These are phyloP conservation scores for Toxonevra muliebris DNA, from an alignment of 2,888 invertebrate genomes.

Conservation along the genomic window DNA sequence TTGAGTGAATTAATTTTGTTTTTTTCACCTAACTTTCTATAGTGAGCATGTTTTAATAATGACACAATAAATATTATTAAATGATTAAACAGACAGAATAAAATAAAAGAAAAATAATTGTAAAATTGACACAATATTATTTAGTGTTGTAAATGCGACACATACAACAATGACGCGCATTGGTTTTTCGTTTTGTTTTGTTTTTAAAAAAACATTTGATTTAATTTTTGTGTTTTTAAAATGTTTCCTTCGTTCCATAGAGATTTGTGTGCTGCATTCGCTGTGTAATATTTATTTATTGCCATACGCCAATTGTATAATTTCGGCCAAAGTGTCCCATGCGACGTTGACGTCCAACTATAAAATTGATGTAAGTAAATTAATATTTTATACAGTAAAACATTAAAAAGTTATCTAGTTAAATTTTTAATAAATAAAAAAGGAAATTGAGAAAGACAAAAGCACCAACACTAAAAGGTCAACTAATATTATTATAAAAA, in stretches of 20 bases:
- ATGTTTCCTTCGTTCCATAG: constrained; percentile 4
- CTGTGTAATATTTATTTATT: constrained; percentile 26
- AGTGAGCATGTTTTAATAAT: no score
- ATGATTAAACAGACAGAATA: no score
- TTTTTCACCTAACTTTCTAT: no score
- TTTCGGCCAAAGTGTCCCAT: constrained; percentile 83
- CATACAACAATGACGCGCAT: no score
- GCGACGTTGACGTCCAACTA: constrained; percentile 75
- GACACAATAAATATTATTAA: no score
- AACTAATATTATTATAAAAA: background rate
- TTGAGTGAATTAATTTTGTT: no score
- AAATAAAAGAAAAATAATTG: no score
- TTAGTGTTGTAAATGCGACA: no score
- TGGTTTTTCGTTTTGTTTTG: no score
- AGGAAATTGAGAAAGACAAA: no score
- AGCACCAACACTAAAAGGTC: background rate
- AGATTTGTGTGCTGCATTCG: background rate
- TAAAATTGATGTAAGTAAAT: constrained; percentile 3
- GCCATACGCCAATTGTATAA: constrained; percentile 74
- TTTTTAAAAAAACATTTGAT: no score
- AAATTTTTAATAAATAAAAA: background rate
- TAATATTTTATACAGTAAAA: background rate
- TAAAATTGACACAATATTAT: no score
- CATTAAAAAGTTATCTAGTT: background rate
- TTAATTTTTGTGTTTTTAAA: constrained; percentile 10